Evolutionary conservation across 2,113 vertebrate genomes (phyloP), one percentile per base, ranked within the genome.

Genomic region (Furnarius figulus): DNA sequence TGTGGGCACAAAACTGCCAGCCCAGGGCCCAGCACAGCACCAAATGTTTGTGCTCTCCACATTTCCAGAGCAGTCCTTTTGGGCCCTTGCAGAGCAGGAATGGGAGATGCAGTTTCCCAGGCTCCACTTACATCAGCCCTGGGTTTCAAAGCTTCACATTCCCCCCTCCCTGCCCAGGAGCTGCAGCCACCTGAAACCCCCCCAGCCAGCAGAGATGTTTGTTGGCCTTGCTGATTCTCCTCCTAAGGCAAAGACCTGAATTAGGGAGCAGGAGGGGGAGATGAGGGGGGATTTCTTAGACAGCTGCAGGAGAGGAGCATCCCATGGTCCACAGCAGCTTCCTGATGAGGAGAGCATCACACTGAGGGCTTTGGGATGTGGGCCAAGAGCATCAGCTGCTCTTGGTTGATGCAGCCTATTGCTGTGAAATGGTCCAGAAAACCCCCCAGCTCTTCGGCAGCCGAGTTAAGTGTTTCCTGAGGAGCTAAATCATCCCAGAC

Each of bases 381-480:
- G 27, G 95, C 95, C 95, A 96, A 24, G 18, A 86, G 75, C 85
- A 74, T 96, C 85, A 92, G 72, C 74, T 84, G 71, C 72, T 92
- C 74, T 72, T 61, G 63, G 72, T 76, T 76, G 90, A 88, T 90
- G 84, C 76, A 74, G 92, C 56, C 82, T 67, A 56, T 95, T 93
- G 82, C 90, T 90, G 93, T 96, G 90, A 95, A 96, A 96, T 95
- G 94, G 93, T 87, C 94, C 93, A 96, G 94, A 96, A 97, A 95
- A 71, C 55, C 67, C 92, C 91, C 91, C 37, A 95, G 85, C 87
- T 74, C 70, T 73, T 42, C 20, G 1, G 76, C 86, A 44, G 47
- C 8, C 2, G 67, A 93, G 90, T n/a, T 85, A 91, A 96, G 78
- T 28, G 82, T 21, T 87, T 65, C 2, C 5, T 59, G 55, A 12